A percentile compares a stretch with the other conserved stretches of the same genome.
phyloP scores from a whole-genome alignment of 2,113 vertebrate species.

The Amblyornis subalaris region DNA sequence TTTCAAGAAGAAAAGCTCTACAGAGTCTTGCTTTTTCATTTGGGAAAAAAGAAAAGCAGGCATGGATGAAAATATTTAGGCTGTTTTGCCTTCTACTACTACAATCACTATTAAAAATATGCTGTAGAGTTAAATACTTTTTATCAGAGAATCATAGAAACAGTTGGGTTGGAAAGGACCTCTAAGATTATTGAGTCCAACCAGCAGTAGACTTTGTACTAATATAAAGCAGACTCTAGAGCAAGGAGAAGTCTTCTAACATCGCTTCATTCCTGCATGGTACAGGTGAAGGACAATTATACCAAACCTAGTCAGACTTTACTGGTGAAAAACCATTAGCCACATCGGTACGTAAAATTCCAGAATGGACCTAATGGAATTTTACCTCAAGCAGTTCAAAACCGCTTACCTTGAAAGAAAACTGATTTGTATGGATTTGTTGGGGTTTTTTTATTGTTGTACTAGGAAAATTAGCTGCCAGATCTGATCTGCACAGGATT shows the following conservation, averaged over 20 bases:
- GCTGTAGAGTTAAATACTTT: neutral
- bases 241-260: neutral
- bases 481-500: neutral
- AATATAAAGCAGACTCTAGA: neutral
- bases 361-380: neutral
- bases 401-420: neutral
- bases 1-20: neutral
- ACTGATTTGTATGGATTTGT: neutral
- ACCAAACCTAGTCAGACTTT: neutral
- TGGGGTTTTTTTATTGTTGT: neutral
- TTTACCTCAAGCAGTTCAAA: neutral
- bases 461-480: neutral
- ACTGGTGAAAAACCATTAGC: neutral
- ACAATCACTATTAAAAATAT: neutral
- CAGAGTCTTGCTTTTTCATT: neutral
- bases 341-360: neutral
- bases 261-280: neutral
- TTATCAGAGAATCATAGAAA: neutral
- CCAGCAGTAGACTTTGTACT: neutral
- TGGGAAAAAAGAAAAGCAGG: neutral
- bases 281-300: neutral
- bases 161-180: neutral
- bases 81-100: neutral
- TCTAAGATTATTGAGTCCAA: neutral
- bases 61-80: neutral